Conservation (phyloP, 2,113 vertebrate genomes). For the Agapornis roseicollis region DNA sequence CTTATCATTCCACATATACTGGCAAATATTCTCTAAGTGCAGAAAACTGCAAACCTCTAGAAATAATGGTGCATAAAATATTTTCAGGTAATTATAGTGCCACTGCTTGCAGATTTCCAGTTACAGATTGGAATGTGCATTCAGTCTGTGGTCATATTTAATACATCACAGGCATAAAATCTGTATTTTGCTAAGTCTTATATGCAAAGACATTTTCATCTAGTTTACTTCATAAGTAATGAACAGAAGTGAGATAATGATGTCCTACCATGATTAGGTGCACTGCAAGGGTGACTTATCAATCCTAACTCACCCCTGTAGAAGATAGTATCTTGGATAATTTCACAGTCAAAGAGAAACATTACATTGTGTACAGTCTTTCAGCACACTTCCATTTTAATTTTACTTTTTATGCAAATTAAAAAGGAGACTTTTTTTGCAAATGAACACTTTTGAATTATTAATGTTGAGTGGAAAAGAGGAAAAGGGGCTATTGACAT, state of each 20-base stretch:
- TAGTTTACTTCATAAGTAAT: not conserved
- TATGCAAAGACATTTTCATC: not conserved
- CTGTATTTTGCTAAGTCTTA: not conserved
- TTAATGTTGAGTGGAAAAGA: conserved; percentile 41
- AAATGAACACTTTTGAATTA: conserved; percentile 53
- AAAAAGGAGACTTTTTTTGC: not conserved
- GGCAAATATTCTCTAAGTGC: not conserved
- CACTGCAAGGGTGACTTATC: conserved; percentile 20
- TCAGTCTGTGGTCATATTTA: conserved; percentile 17
- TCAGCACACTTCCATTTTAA: conserved; percentile 17
- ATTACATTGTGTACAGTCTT: not conserved
- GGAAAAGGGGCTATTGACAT: conserved; percentile 66
- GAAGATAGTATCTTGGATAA: not conserved
- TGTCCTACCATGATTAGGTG: not conserved
- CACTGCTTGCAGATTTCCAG: not conserved
- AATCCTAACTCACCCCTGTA: not conserved
- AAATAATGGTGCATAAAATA: not conserved
- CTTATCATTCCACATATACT: not conserved
- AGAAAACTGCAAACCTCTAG: not conserved
- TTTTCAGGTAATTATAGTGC: not conserved
- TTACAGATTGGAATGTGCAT: not conserved
- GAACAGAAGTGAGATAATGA: conserved; percentile 28
- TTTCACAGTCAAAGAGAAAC: conserved; percentile 51
- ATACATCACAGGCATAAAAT: not conserved
- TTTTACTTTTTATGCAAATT: conserved; percentile 36